Evolutionary conservation across 1,140 invertebrate species (phyloP).

Genomic region (Holotrichia oblita): DNA sequence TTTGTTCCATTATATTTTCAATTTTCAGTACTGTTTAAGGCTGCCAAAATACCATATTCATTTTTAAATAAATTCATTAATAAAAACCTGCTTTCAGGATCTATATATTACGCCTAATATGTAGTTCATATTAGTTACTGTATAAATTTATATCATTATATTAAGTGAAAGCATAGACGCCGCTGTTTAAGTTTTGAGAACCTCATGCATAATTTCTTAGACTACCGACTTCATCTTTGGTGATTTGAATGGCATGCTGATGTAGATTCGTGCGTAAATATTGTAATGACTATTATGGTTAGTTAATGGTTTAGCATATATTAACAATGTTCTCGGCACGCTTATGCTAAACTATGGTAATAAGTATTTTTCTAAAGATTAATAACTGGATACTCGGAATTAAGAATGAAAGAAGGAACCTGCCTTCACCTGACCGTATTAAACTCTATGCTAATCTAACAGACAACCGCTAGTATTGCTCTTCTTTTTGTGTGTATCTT

Average conservation of each 20-base stretch:
- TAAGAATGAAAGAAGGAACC: constrained; percentile 43
- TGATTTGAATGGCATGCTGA: constrained; percentile 16
- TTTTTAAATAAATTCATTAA: no score
- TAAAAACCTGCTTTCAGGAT: no score
- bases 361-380: constrained; percentile 48
- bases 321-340: constrained; percentile 48
- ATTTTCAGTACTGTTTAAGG: no score
- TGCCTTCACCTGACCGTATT: constrained; percentile 33
- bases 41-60: no score
- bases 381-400: constrained; percentile 45
- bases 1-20: no score
- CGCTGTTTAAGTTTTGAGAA: constrained; percentile 21
- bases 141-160: no score
- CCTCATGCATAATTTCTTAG: constrained; percentile 28
- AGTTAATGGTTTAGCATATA: constrained; percentile 45
- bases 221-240: constrained; percentile 33
- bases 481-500: background rate
- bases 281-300: constrained; percentile 46
- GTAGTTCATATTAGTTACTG: no score
- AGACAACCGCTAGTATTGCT: constrained; percentile 6
- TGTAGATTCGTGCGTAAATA: constrained; percentile 44
- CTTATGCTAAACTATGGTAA: constrained; percentile 53
- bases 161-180: constrained; percentile 30
- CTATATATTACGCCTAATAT: no score
- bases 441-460: constrained; percentile 43